A percentile compares a stretch with the other conserved stretches of the same genome.
Evolutionary conservation across 2,797 vertebrate genomes (phyloP).

Genomic region (Falco peregrinus): DNA sequence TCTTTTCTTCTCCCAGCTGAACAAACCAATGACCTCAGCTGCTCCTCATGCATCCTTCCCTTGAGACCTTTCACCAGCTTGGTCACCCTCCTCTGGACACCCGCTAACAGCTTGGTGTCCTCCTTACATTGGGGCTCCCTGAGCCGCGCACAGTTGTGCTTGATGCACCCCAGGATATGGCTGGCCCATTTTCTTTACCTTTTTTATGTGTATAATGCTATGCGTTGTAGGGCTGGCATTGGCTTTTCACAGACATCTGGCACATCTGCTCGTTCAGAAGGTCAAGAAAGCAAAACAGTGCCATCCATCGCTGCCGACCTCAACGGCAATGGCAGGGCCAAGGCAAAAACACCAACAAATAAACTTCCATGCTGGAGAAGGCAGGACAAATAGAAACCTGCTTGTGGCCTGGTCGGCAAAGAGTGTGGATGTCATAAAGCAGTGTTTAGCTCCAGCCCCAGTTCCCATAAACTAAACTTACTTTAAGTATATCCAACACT

Average conservation of each 20-base stretch:
- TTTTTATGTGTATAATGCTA: neutral
- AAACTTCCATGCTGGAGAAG: neutral
- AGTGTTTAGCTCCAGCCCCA: neutral
- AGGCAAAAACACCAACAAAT: neutral
- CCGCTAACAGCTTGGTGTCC: too few relatives aligned
- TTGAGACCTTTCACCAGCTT: too few relatives aligned
- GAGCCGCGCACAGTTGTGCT: too few relatives aligned
- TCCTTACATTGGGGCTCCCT: too few relatives aligned
- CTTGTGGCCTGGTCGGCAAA: neutral
- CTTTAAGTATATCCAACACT: neutral
- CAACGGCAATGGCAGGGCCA: neutral
- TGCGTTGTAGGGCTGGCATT: neutral
- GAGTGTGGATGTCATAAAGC: neutral
- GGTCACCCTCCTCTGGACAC: too few relatives aligned
- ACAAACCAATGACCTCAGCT: too few relatives aligned
- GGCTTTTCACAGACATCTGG: neutral
- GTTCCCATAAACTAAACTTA: constrained; percentile 6
- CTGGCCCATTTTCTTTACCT: neutral
- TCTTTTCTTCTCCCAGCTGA: too few relatives aligned
- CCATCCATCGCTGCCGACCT: constrained; percentile 2
- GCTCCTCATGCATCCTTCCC: too few relatives aligned
- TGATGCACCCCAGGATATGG: too few relatives aligned
- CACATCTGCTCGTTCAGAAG: neutral
- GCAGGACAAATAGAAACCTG: neutral
- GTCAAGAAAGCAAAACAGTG: neutral